phyloP scores from a whole-genome alignment of 2,797 vertebrate species.

The Cottoperca gobio region DNA sequence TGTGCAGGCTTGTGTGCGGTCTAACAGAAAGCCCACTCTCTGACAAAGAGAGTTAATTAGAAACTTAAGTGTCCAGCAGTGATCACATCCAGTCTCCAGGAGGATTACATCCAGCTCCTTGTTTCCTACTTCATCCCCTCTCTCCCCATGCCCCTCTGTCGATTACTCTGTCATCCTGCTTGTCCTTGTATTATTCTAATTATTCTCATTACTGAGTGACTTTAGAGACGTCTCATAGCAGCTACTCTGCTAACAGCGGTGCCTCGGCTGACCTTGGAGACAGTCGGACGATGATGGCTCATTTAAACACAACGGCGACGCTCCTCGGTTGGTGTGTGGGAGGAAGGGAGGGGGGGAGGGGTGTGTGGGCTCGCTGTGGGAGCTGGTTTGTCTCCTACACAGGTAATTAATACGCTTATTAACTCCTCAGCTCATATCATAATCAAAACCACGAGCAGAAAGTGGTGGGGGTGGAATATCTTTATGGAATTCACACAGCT shows the following conservation, averaged over 20 bases:
- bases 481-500: slow-evolving; percentile 56
- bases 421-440: slow-evolving; percentile 73
- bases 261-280: slow-evolving; percentile 62
- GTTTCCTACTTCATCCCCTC: neutral
- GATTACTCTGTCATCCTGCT: slow-evolving; percentile 29
- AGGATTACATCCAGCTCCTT: slow-evolving; percentile 32
- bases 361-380: slow-evolving; percentile 44
- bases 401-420: slow-evolving; percentile 82
- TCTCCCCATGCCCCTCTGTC: slow-evolving; percentile 7
- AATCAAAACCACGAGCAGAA: slow-evolving; percentile 57
- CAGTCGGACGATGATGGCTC: slow-evolving; percentile 55
- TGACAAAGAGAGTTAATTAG: slow-evolving; percentile 40
- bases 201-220: slow-evolving; percentile 60
- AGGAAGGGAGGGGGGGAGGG: slow-evolving; percentile 12
- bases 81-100: slow-evolving; percentile 29
- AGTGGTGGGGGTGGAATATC: slow-evolving; percentile 52
- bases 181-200: slow-evolving; percentile 73
- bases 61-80: slow-evolving; percentile 29
- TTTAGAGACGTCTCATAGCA: slow-evolving; percentile 51
- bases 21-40: neutral
- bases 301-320: slow-evolving; percentile 51
- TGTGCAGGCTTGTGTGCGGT: neutral
- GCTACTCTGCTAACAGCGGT: slow-evolving; percentile 38
- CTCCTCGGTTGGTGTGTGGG: slow-evolving; percentile 34
- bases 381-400: slow-evolving; percentile 71